phyloP scores from a whole-genome alignment of 2,888 invertebrate species.

The Heliconius erato region DNA sequence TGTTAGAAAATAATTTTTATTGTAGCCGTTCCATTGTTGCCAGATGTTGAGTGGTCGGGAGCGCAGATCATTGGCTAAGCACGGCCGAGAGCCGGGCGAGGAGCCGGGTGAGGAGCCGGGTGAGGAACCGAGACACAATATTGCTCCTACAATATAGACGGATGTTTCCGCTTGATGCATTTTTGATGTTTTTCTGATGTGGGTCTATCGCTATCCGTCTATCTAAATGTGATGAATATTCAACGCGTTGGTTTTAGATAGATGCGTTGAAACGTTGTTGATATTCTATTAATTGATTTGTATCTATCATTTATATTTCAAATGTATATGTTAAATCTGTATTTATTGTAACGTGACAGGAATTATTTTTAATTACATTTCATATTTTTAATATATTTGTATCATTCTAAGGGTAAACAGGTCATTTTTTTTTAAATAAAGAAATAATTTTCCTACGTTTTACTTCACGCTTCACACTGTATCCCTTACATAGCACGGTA shows the following conservation, averaged over 20 bases:
- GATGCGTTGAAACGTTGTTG: conserved; percentile 65
- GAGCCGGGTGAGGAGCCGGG: conserved; percentile 60
- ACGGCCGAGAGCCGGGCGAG: conserved; percentile 31
- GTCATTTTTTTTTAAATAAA: too few relatives aligned
- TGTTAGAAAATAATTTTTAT: conserved; percentile 41
- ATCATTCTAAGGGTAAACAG: too few relatives aligned
- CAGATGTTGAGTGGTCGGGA: conserved; percentile 16
- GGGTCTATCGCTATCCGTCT: conserved; percentile 82
- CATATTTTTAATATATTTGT: too few relatives aligned
- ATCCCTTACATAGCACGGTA: too few relatives aligned
- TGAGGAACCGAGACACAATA: conserved; percentile 70
- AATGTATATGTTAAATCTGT: not conserved
- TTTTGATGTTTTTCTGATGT: conserved; percentile 87
- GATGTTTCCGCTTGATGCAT: conserved; percentile 86
- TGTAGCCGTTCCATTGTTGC: conserved; percentile 21
- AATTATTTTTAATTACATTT: too few relatives aligned
- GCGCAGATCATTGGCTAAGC: conserved; percentile 37
- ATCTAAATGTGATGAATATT: conserved; percentile 86
- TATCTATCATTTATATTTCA: conserved; percentile 18
- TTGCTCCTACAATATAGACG: conserved; percentile 79
- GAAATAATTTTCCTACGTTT: too few relatives aligned
- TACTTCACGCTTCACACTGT: too few relatives aligned
- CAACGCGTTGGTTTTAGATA: conserved; percentile 73
- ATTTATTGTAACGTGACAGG: not conserved
- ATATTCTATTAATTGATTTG: conserved; percentile 51